Evolutionary conservation across 2,113 vertebrate species (phyloP), one percentile per base, ranked within the genome.

Genomic region (Hydrolagus affinis): DNA sequence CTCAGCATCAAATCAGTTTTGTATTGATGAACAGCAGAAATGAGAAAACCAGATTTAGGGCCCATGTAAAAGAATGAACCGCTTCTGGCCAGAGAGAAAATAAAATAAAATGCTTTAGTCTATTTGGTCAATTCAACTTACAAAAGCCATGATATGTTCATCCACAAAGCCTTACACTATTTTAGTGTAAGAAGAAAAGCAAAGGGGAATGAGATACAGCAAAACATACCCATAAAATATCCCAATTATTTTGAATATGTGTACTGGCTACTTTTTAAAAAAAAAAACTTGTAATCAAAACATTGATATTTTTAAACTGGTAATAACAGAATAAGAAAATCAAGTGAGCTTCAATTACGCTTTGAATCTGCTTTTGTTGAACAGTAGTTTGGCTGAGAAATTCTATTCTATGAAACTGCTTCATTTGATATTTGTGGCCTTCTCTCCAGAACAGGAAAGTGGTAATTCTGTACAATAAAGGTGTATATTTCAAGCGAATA

Each of bases 1-100:
- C 92, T 91, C 90, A 86, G 91, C 90, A 90, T 93, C 91, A 92
- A 94, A 94, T 93, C 94, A 94, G 93, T 89, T 92, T 91, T 87
- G 90, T 91, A 91, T 93, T 92, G 94, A 95, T 93, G 92, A 93
- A 88, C 91, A 86, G 89, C 88, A 85, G 86, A 89, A 90, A 90
- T 86, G 88, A 90, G 92, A 91, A 92, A 92, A 89, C 87, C 89
- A 28, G 86, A 90, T 87, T 88, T 88, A 86, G 88, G 88, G 88
- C 86, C 88, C 88, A 88, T 62, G 88, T 89, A 87, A 88, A 91
- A 90, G 88, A 90, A 90, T 89, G 88, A 85, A 83, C 64, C 66
- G 62, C n/a, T 62, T 83, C 60, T 83, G 25, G 25, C 59, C 60
- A 83, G 77, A 83, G 15, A 44, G 28, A 83, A 64, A 68, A 83